Evolutionary conservation across 2,797 vertebrate species (phyloP).

Genomic region (Nothura maculosa): DNA sequence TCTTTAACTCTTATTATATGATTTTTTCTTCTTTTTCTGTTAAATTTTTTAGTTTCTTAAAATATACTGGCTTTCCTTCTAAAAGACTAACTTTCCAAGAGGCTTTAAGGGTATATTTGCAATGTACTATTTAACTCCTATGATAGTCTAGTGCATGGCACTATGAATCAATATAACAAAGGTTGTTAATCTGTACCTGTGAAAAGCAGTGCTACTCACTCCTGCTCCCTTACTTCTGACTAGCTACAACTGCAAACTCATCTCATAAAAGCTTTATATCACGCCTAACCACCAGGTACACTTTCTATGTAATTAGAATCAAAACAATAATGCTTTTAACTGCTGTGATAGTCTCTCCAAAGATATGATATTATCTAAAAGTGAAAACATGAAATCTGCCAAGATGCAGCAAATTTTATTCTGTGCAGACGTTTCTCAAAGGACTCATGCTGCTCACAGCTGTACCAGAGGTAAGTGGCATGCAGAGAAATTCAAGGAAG

Average conservation of each 20-base stretch:
- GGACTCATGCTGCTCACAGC: background rate
- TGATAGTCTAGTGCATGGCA: too few species aligned
- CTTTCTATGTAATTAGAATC: background rate
- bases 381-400: background rate
- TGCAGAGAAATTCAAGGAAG: background rate
- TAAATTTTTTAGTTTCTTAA: background rate
- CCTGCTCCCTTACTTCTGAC: background rate
- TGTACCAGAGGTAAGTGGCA: background rate
- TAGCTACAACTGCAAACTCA: background rate
- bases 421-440: background rate
- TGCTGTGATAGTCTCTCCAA: background rate
- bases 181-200: background rate
- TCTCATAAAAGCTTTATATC: background rate
- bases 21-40: background rate
- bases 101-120: background rate
- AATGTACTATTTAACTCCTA: background rate
- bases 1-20: background rate
- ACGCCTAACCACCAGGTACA: background rate
- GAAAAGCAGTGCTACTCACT: background rate
- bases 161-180: background rate
- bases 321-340: background rate
- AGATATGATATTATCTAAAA: constrained; percentile 16
- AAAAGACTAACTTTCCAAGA: background rate
- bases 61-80: background rate
- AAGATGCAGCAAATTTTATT: background rate